These are phyloP conservation scores for Lepisosteus osseus DNA, from an alignment of 2,113 vertebrate species.

Conservation along the genomic window DNA sequence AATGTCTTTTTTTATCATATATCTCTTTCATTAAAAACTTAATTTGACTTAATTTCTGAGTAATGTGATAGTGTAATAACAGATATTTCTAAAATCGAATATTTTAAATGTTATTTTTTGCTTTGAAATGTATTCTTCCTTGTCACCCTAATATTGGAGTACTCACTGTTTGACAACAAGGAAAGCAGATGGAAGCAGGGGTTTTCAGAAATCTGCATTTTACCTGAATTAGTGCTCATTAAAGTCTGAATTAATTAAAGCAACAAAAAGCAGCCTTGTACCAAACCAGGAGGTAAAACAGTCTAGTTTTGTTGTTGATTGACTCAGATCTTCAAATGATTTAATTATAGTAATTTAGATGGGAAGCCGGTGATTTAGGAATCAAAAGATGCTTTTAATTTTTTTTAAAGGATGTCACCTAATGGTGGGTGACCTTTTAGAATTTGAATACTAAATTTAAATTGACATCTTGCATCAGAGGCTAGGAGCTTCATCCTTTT, in stretches of 20 bases:
- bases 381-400: constrained; percentile 53
- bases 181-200: neutral
- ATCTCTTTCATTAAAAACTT: no score
- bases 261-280: neutral
- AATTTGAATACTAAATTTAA: constrained; percentile 46
- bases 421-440: constrained; percentile 55
- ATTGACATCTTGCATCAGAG: neutral
- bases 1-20: no score
- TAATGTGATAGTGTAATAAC: no score
- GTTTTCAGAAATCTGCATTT: neutral
- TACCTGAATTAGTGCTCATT: neutral
- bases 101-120: no score
- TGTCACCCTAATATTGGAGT: no score
- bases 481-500: neutral
- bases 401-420: constrained; percentile 41
- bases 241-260: neutral
- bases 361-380: constrained; percentile 57
- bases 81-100: no score
- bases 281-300: neutral
- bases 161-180: no score
- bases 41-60: no score
- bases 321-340: constrained; percentile 38
- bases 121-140: no score
- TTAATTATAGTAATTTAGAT: constrained; percentile 65
- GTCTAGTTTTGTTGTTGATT: neutral